These are phyloP conservation scores for Palloptera scutellata DNA, from an alignment of 2,888 invertebrate genomes.

Conservation along the genomic window DNA sequence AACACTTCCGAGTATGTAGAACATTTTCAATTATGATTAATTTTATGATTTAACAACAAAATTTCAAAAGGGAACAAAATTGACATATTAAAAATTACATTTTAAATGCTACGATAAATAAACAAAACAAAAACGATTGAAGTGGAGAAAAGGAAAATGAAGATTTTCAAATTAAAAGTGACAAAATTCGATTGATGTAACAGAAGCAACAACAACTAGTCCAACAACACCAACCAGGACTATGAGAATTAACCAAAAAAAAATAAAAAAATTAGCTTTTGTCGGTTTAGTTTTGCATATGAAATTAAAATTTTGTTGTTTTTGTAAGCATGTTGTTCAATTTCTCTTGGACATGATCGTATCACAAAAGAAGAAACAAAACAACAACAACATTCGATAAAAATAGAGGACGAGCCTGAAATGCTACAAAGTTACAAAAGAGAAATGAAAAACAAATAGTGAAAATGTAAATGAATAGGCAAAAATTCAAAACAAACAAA, in stretches of 20 bases:
- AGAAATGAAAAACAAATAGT: conserved; percentile 1
- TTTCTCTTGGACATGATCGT: conserved; percentile 33
- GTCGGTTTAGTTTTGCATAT: conserved; percentile 26
- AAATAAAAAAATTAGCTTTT: too few relatives aligned
- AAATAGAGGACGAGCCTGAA: neutral
- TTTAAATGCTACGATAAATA: too few relatives aligned
- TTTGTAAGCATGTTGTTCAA: conserved; percentile 33
- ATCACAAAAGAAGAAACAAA: conserved; percentile 25
- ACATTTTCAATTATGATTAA: too few relatives aligned
- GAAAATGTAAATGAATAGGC: conserved; percentile 8
- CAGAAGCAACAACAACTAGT: conserved; percentile 28
- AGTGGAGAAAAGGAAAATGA: neutral
- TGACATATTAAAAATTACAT: too few relatives aligned
- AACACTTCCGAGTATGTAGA: too few relatives aligned
- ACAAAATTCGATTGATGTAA: conserved; percentile 31
- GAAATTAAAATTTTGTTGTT: conserved; percentile 33
- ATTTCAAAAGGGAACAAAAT: too few relatives aligned
- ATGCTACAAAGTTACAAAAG: conserved; percentile 6
- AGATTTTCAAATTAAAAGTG: neutral
- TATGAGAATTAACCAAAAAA: too few relatives aligned
- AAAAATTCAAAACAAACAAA: conserved; percentile 44
- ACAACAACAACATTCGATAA: conserved; percentile 19
- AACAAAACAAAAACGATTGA: neutral
- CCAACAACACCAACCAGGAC: too few relatives aligned
- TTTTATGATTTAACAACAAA: too few relatives aligned